Percentiles rank a stretch among this genome's conserved stretches.
These are phyloP conservation scores for Psilopsiagon aurifrons DNA, from an alignment of 2,113 vertebrate genomes.

Conservation along the genomic window DNA sequence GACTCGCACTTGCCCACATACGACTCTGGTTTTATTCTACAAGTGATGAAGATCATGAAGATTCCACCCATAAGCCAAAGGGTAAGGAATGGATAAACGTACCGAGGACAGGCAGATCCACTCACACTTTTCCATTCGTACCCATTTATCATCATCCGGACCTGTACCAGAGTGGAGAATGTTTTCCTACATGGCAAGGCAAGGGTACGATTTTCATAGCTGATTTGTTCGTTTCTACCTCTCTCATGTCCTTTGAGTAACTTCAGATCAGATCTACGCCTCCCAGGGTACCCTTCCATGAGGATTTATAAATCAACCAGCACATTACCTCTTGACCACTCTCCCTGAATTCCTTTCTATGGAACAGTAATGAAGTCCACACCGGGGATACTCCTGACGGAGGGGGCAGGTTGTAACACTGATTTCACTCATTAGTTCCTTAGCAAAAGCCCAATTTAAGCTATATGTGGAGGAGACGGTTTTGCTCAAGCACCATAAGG, in stretches of 20 bases:
- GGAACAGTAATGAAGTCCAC: neutral
- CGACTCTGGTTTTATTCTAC: neutral
- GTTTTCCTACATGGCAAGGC: conserved; percentile 22
- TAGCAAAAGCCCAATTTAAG: neutral
- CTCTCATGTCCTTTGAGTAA: neutral
- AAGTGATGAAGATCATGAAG: neutral
- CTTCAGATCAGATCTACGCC: accelerated
- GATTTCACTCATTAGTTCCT: neutral
- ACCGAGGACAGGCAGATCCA: neutral
- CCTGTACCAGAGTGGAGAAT: neutral
- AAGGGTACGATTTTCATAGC: conserved; percentile 46
- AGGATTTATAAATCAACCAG: neutral
- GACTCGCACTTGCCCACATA: neutral
- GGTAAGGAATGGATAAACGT: neutral
- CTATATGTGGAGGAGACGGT: neutral
- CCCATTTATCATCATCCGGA: neutral
- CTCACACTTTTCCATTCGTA: conserved; percentile 10
- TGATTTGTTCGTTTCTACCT: conserved; percentile 8
- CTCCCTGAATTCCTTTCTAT: neutral
- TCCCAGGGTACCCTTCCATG: neutral
- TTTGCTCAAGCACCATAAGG: neutral
- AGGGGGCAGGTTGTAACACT: neutral
- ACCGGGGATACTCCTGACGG: neutral
- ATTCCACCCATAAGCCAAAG: neutral
- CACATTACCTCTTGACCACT: neutral